Percentiles rank a stretch among this genome's conserved stretches.
These are phyloP conservation scores for Rousettus madagascariensis DNA, from an alignment of 2,797 vertebrate species.

Conservation along the genomic window DNA sequence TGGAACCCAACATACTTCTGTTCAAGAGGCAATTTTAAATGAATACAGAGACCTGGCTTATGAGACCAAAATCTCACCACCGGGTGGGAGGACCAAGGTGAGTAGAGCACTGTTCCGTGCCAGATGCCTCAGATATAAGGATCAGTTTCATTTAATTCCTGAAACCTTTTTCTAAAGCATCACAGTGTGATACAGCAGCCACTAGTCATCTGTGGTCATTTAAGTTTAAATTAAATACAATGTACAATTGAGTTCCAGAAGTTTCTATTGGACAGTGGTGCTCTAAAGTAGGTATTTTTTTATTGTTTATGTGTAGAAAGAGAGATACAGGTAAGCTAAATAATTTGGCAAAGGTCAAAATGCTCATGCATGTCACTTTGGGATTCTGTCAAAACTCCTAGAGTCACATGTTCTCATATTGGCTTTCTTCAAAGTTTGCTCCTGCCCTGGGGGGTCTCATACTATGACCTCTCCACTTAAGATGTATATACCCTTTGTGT, in stretches of 20 bases:
- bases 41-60: background rate
- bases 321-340: background rate
- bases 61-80: background rate
- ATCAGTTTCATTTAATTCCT: background rate
- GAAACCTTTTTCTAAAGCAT: background rate
- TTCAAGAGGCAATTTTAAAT: background rate
- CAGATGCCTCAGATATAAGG: background rate
- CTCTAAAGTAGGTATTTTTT: background rate
- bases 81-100: background rate
- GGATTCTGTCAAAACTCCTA: background rate
- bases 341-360: background rate
- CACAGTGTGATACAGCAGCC: too few relatives aligned
- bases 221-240: slow-evolving; percentile 19
- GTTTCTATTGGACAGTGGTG: background rate
- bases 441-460: background rate
- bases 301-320: background rate
- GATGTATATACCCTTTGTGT: background rate
- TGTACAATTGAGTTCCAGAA: background rate
- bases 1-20: background rate
- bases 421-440: background rate
- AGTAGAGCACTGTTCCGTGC: background rate
- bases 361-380: background rate
- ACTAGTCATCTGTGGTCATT: background rate
- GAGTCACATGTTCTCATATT: background rate
- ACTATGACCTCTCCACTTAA: background rate